Conservation (phyloP, 1,140 invertebrate species). For the Aphelinus atriplicis region DNA sequence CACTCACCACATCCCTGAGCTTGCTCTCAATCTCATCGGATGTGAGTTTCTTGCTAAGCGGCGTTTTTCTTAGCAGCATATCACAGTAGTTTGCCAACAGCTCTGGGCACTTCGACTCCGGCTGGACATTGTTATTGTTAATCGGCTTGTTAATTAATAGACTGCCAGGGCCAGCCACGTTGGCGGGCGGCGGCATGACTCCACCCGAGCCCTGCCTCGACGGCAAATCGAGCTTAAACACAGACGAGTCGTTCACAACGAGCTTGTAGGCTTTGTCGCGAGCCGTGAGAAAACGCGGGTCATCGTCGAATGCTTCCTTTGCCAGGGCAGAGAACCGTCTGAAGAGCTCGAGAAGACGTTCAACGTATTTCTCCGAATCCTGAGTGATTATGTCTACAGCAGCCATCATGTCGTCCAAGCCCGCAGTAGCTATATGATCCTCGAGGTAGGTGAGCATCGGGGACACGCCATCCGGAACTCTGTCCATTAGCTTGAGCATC, state of each 20-base stretch:
- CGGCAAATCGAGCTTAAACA: constrained; percentile 87
- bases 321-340: constrained; percentile 92
- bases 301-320: constrained; percentile 94
- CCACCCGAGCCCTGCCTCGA: constrained; percentile 68
- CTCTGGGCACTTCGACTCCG: constrained; percentile 98
- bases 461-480: constrained; percentile 91
- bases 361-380: constrained; percentile 99
- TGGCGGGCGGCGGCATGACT: constrained; percentile 53
- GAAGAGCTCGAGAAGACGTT: constrained; percentile 93
- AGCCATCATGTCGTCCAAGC: constrained; percentile 96
- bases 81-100: constrained; percentile 99
- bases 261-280: constrained; percentile 98
- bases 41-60: constrained; percentile 94
- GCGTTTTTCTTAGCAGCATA: constrained; percentile 96
- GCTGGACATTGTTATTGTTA: constrained; percentile 65
- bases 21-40: constrained; percentile 97
- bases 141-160: constrained; percentile 48
- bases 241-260: constrained; percentile 98
- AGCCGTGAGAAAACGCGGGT: constrained; percentile 96
- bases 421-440: constrained; percentile 91
- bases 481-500: constrained; percentile 95
- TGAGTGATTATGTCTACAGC: constrained; percentile 96
- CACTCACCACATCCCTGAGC: constrained; percentile 86
- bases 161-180: constrained; percentile 27
- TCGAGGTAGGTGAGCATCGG: constrained; percentile 94